Percentiles rank a stretch among this genome's conserved stretches.
Conservation (phyloP, 2,113 vertebrate genomes). For the Oreotrochilus melanogaster region DNA sequence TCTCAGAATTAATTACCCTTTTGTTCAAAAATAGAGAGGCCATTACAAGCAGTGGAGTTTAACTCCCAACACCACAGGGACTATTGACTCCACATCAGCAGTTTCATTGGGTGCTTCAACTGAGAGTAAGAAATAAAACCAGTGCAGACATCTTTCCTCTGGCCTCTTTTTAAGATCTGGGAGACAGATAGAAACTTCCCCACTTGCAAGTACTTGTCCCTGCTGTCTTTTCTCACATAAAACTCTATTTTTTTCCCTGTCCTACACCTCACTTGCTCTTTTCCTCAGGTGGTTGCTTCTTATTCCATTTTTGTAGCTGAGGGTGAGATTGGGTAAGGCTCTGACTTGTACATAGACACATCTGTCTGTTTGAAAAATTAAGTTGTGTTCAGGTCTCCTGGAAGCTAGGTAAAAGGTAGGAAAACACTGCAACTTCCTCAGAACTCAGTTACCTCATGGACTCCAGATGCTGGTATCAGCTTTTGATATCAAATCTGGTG, state of each 20-base stretch:
- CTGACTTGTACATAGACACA: background rate
- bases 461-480: accelerated
- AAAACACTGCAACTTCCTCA: background rate
- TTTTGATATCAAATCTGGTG: background rate
- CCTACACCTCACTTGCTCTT: background rate
- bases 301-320: background rate
- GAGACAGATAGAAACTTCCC: background rate
- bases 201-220: background rate
- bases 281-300: background rate
- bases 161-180: background rate
- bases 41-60: background rate
- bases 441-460: accelerated
- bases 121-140: background rate
- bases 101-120: background rate
- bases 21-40: background rate
- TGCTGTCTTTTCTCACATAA: background rate
- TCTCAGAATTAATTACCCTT: slow-evolving; percentile 16
- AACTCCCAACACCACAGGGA: background rate
- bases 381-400: background rate
- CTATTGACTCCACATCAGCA: background rate
- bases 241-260: background rate
- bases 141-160: background rate
- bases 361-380: background rate
- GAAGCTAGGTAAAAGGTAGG: background rate
- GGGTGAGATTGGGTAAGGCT: background rate